phyloP scores from a whole-genome alignment of 2,888 invertebrate species.

The Mystacides longicornis region DNA sequence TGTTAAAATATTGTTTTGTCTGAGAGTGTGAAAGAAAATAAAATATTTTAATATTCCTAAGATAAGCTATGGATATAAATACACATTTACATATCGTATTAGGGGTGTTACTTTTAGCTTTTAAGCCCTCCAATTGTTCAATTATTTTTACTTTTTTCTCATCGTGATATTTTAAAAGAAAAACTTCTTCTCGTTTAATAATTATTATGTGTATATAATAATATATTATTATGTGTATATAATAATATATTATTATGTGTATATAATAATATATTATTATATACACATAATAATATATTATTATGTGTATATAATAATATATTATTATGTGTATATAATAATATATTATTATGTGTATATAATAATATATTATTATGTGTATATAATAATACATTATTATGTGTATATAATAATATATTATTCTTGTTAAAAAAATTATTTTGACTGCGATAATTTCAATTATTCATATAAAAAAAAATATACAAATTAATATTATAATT shows the following conservation, averaged over 20 bases:
- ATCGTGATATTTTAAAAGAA: no score
- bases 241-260: not conserved
- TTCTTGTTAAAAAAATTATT: no score
- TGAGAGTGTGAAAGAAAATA: not conserved
- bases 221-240: not conserved
- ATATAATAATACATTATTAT: no score
- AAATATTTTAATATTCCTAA: not conserved
- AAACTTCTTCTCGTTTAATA: not conserved
- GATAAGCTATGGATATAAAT: conserved; percentile 1
- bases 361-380: no score
- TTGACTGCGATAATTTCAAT: no score
- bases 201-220: not conserved
- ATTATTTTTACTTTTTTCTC: not conserved
- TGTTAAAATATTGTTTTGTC: not conserved
- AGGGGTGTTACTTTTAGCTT: conserved; percentile 1
- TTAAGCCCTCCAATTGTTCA: not conserved
- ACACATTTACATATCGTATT: conserved; percentile 1
- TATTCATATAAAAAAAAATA: no score
- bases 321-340: no score
- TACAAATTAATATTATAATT: no score
- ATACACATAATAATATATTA: not conserved
- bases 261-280: not conserved
- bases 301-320: not conserved
- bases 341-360: no score
- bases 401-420: no score